phyloP scores from a whole-genome alignment of 2,113 vertebrate genomes.

The Sinosuthora webbiana region DNA sequence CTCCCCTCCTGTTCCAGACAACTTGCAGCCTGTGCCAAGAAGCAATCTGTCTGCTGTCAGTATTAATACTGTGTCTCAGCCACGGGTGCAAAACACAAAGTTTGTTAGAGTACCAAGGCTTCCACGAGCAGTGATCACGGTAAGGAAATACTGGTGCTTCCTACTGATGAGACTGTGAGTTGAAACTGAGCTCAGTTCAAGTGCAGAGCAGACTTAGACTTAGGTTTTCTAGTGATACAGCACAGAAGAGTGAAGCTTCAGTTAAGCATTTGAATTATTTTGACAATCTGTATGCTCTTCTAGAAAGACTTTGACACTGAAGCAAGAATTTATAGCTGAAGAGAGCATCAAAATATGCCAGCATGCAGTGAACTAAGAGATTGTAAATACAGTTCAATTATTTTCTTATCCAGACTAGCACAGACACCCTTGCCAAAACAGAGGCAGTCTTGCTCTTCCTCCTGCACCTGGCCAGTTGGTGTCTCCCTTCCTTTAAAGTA shows the following conservation, averaged over 20 bases:
- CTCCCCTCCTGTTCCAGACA: conserved; percentile 76
- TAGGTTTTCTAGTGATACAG: neutral
- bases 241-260: neutral
- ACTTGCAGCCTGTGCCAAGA: conserved; percentile 73
- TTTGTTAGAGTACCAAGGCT: conserved; percentile 80
- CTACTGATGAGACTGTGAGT: neutral
- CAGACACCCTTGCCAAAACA: neutral
- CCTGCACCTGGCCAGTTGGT: neutral
- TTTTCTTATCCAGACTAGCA: neutral
- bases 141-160: conserved; percentile 57
- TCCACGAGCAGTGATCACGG: conserved; percentile 80
- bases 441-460: neutral
- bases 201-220: neutral
- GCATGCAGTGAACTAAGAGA: neutral
- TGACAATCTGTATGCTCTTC: neutral
- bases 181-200: neutral
- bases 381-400: neutral
- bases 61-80: conserved; percentile 82
- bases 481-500: neutral
- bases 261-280: neutral
- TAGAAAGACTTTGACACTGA: neutral
- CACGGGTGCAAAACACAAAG: conserved; percentile 78
- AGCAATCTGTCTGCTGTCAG: conserved; percentile 83
- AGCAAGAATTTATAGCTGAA: neutral
- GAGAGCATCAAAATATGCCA: neutral